Evolutionary conservation across 2,888 invertebrate species (phyloP), one percentile per base, ranked within the genome.

Genomic region (Nipponacmea schrenckii): DNA sequence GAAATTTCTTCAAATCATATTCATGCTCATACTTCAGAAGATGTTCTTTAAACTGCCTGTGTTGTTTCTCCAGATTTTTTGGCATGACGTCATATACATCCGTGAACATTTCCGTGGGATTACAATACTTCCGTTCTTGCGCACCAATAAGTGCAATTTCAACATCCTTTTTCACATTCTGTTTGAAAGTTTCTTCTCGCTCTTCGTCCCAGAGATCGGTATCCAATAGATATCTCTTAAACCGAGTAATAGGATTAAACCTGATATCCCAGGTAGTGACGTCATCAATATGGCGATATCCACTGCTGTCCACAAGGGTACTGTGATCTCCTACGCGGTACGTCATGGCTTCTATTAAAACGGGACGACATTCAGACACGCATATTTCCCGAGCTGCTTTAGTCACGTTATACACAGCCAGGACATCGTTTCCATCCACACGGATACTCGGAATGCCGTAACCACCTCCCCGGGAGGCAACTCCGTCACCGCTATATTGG

Each of bases 261-360:
- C 92, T 92, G 63, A 93, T 92, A 74, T 93, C 93, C 97, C 98
- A 98, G 80, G 93, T 84, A 50, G 86, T 85, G 24, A 88, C 87
- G 76, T 89, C 89, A 69, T 88, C 88, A 44, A 87, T 84, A 10
- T 87, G 86, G 72, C 99, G 91, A 88, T 99, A 99, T 0, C 96
- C 96, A 12, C 94, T 94, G 89, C 98, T 97, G 89, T 99, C 99
- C 85, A 99, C 99, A 0, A 98, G 98, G 0, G 99, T 99, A n/a
- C 97, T 98, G 89, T 99, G 99, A 86, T 99, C 98, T 0, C 99
- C 96, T 69, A 98, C 92, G 84, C 98, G 93, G 89, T 99, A 99
- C 4, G 96, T 95, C 94, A 99, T 94, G 12, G 98, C 98, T 90
- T 99, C 99, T 76, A 99, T 93, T 0, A 99, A 91, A 70, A 98